Evolutionary conservation across 1,140 invertebrate genomes (phyloP).

Genomic region (Helicoverpa zea): DNA sequence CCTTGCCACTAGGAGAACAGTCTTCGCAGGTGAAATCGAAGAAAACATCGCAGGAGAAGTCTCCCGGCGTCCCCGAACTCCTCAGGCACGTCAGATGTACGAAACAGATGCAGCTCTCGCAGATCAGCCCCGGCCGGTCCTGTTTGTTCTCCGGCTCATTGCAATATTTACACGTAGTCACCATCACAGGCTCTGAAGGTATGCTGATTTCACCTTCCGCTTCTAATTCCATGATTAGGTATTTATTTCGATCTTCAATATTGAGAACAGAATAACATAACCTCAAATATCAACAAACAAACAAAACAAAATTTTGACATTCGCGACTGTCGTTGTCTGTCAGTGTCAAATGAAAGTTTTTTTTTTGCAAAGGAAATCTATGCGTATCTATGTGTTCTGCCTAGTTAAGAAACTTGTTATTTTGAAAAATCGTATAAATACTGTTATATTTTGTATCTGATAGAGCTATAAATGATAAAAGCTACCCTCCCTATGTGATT

Average conservation of each 20-base stretch:
- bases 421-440: neutral
- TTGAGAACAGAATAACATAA: slow-evolving; percentile 7
- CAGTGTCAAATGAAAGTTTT: neutral
- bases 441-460: neutral
- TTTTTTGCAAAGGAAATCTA: too few relatives aligned
- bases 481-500: too few relatives aligned
- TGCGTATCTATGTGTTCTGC: too few relatives aligned
- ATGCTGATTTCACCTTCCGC: slow-evolving; percentile 16
- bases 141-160: slow-evolving; percentile 76
- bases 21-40: slow-evolving; percentile 90
- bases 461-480: too few relatives aligned
- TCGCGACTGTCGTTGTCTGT: slow-evolving; percentile 9
- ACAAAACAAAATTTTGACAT: neutral
- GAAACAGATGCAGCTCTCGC: slow-evolving; percentile 85
- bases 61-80: slow-evolving; percentile 88
- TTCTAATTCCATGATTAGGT: slow-evolving; percentile 6
- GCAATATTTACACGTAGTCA: slow-evolving; percentile 74
- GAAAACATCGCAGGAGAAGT: slow-evolving; percentile 92
- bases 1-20: slow-evolving; percentile 87
- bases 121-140: slow-evolving; percentile 76
- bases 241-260: neutral
- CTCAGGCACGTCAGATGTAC: slow-evolving; percentile 89
- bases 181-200: slow-evolving; percentile 37
- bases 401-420: too few relatives aligned
- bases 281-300: neutral